Evolutionary conservation across 2,113 vertebrate species (phyloP).

Genomic region (Thymallus thymallus): DNA sequence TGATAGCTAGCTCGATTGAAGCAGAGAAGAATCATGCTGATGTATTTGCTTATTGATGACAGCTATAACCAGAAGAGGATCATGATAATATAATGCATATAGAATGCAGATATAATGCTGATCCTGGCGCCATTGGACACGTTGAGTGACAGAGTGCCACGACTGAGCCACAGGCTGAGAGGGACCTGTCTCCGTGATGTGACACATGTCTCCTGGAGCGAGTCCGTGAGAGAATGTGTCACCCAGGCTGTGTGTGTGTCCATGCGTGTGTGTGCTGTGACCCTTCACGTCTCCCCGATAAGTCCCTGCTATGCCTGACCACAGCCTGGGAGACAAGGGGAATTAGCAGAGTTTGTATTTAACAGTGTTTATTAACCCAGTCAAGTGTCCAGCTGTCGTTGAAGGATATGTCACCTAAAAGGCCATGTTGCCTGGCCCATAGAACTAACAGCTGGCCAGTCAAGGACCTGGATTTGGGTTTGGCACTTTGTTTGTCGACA

Average conservation of each 20-base stretch:
- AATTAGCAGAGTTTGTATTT: constrained; percentile 3
- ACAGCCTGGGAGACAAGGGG: background rate
- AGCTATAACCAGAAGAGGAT: background rate
- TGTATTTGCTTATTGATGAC: background rate
- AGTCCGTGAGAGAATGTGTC: background rate
- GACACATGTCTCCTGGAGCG: background rate
- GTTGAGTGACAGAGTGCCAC: background rate
- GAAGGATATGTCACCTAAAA: constrained; percentile 14
- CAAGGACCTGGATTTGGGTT: background rate
- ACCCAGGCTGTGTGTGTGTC: no score
- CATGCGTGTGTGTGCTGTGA: no score
- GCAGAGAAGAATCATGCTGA: no score
- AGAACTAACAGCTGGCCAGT: background rate
- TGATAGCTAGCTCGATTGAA: no score
- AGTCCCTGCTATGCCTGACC: no score
- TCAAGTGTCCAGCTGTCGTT: constrained; percentile 8
- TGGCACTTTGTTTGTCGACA: no score
- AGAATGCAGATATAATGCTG: no score
- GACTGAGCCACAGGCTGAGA: background rate
- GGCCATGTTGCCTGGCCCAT: background rate
- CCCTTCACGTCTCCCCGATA: background rate
- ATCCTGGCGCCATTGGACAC: background rate
- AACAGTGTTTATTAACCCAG: constrained; percentile 14
- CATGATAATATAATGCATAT: background rate
- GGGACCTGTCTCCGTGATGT: background rate